These are phyloP conservation scores for Priocnemis perturbator DNA, from an alignment of 2,888 invertebrate species.

Conservation along the genomic window DNA sequence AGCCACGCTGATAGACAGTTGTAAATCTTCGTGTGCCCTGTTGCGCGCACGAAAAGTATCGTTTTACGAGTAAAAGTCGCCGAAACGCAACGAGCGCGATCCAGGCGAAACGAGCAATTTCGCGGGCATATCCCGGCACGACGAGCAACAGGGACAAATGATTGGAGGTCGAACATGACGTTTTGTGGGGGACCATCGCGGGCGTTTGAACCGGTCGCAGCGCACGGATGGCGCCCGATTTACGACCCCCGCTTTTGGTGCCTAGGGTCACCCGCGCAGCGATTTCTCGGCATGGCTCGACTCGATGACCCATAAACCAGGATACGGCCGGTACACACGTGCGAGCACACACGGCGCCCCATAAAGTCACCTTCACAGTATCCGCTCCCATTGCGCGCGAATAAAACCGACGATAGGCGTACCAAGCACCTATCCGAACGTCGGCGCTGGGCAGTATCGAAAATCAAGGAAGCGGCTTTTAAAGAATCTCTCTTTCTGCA, in stretches of 20 bases:
- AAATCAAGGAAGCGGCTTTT: too few relatives aligned
- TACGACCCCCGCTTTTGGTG: neutral
- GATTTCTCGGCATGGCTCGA: slow-evolving; percentile 42
- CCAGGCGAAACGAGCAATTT: neutral
- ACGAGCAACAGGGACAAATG: neutral
- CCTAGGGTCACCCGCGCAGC: slow-evolving; percentile 9
- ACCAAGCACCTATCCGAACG: neutral
- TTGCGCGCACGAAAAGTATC: too few relatives aligned
- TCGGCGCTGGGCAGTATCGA: too few relatives aligned
- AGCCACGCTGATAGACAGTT: too few relatives aligned
- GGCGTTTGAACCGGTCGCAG: too few relatives aligned
- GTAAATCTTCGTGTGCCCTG: too few relatives aligned
- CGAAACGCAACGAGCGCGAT: too few relatives aligned
- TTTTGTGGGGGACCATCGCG: too few relatives aligned
- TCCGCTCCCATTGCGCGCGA: too few relatives aligned
- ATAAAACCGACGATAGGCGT: neutral
- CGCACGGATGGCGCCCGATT: slow-evolving; percentile 1
- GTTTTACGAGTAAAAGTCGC: too few relatives aligned
- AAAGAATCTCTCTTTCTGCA: too few relatives aligned
- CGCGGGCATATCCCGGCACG: neutral
- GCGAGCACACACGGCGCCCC: slow-evolving; percentile 17
- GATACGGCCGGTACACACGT: slow-evolving; percentile 39
- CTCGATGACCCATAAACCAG: slow-evolving; percentile 59
- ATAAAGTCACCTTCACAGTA: slow-evolving; percentile 7
- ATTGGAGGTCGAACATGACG: neutral